Base-by-base conservation (phyloP, 1,140 invertebrate genomes). In the Pentalonia nigronervosa region DNA sequence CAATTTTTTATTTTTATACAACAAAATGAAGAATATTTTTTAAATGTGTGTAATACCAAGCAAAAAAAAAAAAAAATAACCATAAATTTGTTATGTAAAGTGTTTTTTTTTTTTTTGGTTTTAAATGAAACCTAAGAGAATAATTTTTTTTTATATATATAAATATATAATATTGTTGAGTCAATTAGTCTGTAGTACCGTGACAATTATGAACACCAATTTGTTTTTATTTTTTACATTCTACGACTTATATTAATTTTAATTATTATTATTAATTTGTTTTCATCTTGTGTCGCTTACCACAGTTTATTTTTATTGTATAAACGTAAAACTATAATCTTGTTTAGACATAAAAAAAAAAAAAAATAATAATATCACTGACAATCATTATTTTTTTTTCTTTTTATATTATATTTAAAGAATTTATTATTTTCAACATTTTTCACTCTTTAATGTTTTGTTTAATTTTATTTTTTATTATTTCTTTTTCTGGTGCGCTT, bases 131-230 rank as follows among this genome's bases (percentile, higher is more conserved):
- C 50, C 36, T 90, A 90, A 90, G 41, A 90, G 34, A 89, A 89
- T 47, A 89, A 60, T 90, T 36, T 53, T 67, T 60, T 90, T 90
- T 60, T 90, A 45, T 90, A 45, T 60, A 90, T 90, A 90, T 41
- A 87, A 47, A 87, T 36, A 60, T 91, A 48, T 92, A 81, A 92
- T 92, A 50, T 92, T 92, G 90, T 81, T 83, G 90, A 92, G 90
- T 93, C 76, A 93, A 93, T 93, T 93, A 93, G 76, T 86, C 47
- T 93, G 67, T 93, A 93, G 76, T 84, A 93, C 91, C 34, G 47
- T 93, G 81, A 93, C 76, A 93, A 93, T 93, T 93, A 53, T 25
- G n/a, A 93, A 93, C 91, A 93, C 91, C 91, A 93, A 93, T 84
- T 92, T 93, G 91, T 93, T 93, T 93, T 83, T 81, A 36, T 83